Conservation (phyloP, 2,113 vertebrate genomes). For the Lutjanus erythropterus region DNA sequence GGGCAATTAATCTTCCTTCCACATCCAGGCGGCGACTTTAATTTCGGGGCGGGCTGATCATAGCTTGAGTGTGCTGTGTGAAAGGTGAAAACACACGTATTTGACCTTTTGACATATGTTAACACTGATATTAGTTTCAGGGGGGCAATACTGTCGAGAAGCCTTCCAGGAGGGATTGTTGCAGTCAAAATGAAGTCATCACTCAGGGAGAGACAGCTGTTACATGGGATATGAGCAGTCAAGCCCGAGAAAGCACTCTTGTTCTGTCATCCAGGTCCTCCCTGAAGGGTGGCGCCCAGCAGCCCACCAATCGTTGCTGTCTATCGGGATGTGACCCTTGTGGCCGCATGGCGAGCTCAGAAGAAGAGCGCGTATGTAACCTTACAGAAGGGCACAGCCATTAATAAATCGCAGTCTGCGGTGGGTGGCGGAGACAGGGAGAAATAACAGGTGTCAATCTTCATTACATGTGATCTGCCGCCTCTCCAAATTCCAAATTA, state of each 20-base stretch:
- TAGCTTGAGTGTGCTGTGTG: conserved; percentile 29
- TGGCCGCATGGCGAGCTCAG: conserved; percentile 44
- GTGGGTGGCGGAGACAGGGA: conserved; percentile 54
- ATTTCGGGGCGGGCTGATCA: conserved; percentile 56
- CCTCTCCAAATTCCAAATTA: conserved; percentile 82
- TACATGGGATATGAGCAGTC: conserved; percentile 63
- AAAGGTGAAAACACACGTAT: conserved; percentile 62
- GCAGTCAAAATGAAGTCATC: conserved; percentile 71
- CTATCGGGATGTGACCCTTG: conserved; percentile 56
- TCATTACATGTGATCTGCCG: conserved; percentile 80
- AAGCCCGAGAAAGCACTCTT: conserved; percentile 43
- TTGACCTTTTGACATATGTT: conserved; percentile 73
- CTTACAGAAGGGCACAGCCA: conserved; percentile 65
- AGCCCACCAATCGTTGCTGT: conserved; percentile 40
- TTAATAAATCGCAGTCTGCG: conserved; percentile 63
- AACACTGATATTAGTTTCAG: conserved; percentile 68
- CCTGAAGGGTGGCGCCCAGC: conserved; percentile 52
- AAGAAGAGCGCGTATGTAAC: conserved; percentile 50
- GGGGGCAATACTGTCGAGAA: conserved; percentile 39
- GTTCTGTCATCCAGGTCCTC: conserved; percentile 60
- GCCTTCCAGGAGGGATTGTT: conserved; percentile 34
- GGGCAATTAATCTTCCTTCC: conserved; percentile 74
- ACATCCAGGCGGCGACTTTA: conserved; percentile 56
- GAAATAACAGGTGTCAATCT: conserved; percentile 84
- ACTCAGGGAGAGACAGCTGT: conserved; percentile 70